Evolutionary conservation across 2,888 invertebrate genomes (phyloP).

Genomic region (Sarcophaga caerulescens): DNA sequence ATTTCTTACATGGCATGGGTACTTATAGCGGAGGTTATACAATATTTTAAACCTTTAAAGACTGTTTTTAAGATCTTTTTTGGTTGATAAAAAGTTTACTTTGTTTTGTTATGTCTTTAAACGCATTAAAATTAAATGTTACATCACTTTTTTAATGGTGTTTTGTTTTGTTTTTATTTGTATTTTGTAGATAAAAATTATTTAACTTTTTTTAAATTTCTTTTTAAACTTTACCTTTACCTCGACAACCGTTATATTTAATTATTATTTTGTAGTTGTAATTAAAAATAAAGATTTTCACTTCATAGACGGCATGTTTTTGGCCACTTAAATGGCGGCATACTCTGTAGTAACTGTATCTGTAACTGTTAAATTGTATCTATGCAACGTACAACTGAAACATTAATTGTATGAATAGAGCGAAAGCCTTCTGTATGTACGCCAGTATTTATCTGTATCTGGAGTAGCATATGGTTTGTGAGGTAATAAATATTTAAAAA

Average conservation of each 20-base stretch:
- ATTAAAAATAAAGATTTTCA: slow-evolving; percentile 41
- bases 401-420: neutral
- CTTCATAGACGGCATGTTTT: slow-evolving; percentile 48
- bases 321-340: neutral
- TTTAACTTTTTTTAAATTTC: slow-evolving; percentile 8
- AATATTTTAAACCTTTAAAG: slow-evolving; percentile 27
- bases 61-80: slow-evolving; percentile 9
- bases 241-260: neutral
- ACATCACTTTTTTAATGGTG: neutral
- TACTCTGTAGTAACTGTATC: neutral
- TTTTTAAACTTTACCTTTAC: neutral
- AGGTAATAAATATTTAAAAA: slow-evolving; percentile 62
- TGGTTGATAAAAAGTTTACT: neutral
- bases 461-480: slow-evolving; percentile 9
- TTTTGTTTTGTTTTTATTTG: neutral
- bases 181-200: slow-evolving; percentile 1
- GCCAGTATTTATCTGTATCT: neutral
- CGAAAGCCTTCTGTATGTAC: neutral
- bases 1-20: too few relatives aligned
- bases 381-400: neutral
- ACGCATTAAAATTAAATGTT: slow-evolving; percentile 42
- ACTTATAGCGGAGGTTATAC: too few relatives aligned
- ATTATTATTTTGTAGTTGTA: slow-evolving; percentile 3
- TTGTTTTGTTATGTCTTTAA: neutral
- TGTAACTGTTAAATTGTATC: neutral